phyloP scores from a whole-genome alignment of 2,113 vertebrate genomes.

The Gavia stellata region DNA sequence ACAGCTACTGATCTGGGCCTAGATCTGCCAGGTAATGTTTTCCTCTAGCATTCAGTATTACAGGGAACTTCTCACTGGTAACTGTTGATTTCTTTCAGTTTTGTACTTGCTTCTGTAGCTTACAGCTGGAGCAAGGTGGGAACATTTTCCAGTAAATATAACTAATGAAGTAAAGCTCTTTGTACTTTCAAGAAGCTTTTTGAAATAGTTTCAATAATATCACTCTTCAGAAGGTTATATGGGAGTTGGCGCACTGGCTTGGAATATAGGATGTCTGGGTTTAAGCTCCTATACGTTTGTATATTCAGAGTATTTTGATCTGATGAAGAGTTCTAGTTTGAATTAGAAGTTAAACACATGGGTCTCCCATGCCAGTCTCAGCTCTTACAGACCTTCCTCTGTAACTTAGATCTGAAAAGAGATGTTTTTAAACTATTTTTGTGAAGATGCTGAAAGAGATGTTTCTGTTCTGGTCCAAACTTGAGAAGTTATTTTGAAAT shows the following conservation, averaged over 20 bases:
- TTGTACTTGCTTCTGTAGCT: neutral
- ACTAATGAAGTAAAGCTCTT: neutral
- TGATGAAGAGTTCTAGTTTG: neutral
- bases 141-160: neutral
- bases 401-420: neutral
- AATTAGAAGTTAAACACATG: neutral
- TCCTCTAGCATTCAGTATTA: neutral
- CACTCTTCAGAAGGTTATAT: neutral
- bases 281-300: neutral
- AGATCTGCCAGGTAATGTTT: neutral
- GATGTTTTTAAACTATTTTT: conserved; percentile 8
- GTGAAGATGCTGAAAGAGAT: neutral
- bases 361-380: neutral
- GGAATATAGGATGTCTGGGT: neutral
- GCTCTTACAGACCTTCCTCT: neutral
- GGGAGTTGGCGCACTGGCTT: neutral
- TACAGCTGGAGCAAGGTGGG: neutral
- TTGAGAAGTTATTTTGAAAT: conserved; percentile 9
- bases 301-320: neutral
- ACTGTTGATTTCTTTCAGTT: neutral
- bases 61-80: neutral
- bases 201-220: neutral
- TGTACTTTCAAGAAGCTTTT: neutral
- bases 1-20: neutral
- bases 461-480: neutral